Percentiles rank a stretch among this genome's conserved stretches.
These are phyloP conservation scores for Magallana ariakensis DNA, from an alignment of 1,140 invertebrate species.

Conservation along the genomic window DNA sequence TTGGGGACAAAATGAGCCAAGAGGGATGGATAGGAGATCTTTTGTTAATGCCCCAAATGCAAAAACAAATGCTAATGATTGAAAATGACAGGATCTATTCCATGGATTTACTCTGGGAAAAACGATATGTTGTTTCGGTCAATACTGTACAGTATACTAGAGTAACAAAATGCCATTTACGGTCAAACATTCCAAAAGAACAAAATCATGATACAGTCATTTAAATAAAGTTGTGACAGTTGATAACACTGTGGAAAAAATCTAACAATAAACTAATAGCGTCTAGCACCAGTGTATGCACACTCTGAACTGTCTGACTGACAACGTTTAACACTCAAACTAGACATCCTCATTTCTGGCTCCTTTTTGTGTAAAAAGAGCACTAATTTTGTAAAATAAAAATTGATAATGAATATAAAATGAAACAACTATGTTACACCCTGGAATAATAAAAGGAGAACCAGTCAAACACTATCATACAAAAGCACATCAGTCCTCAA, in stretches of 20 bases:
- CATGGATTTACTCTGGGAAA: background rate
- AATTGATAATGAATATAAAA: too few species aligned
- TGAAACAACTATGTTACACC: background rate
- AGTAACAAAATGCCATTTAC: too few species aligned
- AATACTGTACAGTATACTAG: background rate
- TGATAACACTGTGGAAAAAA: too few species aligned
- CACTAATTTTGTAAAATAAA: background rate
- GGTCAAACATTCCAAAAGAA: too few species aligned
- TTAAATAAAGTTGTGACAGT: too few species aligned
- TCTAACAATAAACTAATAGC: background rate
- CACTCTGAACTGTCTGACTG: too few species aligned
- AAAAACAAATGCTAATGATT: background rate
- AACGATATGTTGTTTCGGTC: background rate
- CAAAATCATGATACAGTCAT: too few species aligned
- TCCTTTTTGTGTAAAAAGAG: background rate
- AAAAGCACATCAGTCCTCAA: background rate
- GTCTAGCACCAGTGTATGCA: conserved; percentile 16
- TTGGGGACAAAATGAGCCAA: background rate
- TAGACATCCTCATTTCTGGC: background rate
- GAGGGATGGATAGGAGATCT: conserved; percentile 14
- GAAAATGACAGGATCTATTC: background rate
- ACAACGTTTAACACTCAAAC: background rate
- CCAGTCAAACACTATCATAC: background rate
- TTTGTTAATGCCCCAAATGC: conserved; percentile 11
- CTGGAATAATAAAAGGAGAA: background rate